Conservation (phyloP, 2,113 vertebrate species). For the Todiramphus chloris region DNA sequence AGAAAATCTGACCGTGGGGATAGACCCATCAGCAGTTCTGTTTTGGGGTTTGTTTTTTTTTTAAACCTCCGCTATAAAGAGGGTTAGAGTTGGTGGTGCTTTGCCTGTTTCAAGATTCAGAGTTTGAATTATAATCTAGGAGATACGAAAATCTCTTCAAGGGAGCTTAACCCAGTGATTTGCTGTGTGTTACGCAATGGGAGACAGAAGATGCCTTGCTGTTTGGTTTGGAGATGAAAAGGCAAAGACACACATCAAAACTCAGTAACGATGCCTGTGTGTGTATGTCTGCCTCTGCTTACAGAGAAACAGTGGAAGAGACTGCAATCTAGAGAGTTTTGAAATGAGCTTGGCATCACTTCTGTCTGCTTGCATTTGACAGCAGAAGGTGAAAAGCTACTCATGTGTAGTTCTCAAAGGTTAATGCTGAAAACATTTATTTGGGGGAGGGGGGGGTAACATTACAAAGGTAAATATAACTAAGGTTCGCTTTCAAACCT, state of each 20-base stretch:
- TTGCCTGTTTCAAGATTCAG: slow-evolving; percentile 47
- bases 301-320: slow-evolving; percentile 63
- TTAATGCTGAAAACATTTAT: slow-evolving; percentile 62
- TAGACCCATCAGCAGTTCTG: slow-evolving; percentile 15
- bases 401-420: slow-evolving; percentile 59
- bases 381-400: slow-evolving; percentile 52
- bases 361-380: slow-evolving; percentile 49
- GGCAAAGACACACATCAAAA: slow-evolving; percentile 59
- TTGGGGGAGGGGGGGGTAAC: neutral
- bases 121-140: slow-evolving; percentile 64
- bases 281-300: slow-evolving; percentile 61
- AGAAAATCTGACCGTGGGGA: slow-evolving; percentile 43
- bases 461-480: slow-evolving; percentile 59
- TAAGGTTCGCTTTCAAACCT: slow-evolving; percentile 29
- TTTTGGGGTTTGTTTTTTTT: neutral
- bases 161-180: slow-evolving; percentile 63
- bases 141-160: slow-evolving; percentile 61
- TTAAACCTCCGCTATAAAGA: slow-evolving; percentile 45
- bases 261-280: slow-evolving; percentile 57
- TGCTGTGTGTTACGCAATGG: slow-evolving; percentile 76
- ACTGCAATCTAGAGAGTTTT: slow-evolving; percentile 68
- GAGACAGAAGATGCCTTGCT: slow-evolving; percentile 64
- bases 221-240: slow-evolving; percentile 66
- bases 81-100: slow-evolving; percentile 56
- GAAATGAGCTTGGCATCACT: slow-evolving; percentile 65